Percentiles rank a stretch among this genome's conserved stretches.
phyloP scores from a whole-genome alignment of 2,113 vertebrate species.

The Procavia capensis region DNA sequence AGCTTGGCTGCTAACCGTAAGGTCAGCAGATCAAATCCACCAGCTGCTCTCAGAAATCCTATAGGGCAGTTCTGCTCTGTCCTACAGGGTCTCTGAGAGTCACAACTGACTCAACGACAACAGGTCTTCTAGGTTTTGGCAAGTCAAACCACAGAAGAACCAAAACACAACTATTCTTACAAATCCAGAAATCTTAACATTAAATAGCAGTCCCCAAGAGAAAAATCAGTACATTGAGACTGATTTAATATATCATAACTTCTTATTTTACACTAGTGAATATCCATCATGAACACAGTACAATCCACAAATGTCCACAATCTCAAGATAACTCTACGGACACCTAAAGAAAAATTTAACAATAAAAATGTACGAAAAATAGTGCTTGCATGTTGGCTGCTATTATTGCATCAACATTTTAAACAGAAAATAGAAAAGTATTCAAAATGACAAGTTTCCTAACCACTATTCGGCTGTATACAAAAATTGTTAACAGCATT shows the following conservation, averaged over 20 bases:
- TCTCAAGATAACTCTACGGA: neutral
- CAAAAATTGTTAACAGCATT: neutral
- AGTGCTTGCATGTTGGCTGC: neutral
- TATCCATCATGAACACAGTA: neutral
- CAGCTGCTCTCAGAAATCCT: too few species aligned
- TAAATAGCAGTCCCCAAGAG: neutral
- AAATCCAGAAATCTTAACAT: neutral
- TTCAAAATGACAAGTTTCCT: conserved; percentile 16
- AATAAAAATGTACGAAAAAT: neutral
- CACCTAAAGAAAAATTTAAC: neutral
- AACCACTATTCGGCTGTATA: neutral
- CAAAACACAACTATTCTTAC: neutral
- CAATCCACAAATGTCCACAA: neutral
- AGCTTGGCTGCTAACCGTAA: too few species aligned
- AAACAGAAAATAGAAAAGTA: neutral
- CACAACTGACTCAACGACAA: too few species aligned
- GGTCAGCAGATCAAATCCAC: too few species aligned
- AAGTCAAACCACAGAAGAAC: conserved; percentile 31
- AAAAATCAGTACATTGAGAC: neutral
- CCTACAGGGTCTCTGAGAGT: too few species aligned
- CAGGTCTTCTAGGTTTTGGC: too few species aligned
- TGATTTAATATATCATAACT: neutral
- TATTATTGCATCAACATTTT: neutral
- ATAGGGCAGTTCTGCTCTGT: too few species aligned
- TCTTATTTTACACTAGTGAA: neutral